Conservation (phyloP, 1,140 invertebrate genomes). For the Eciton burchellii region DNA sequence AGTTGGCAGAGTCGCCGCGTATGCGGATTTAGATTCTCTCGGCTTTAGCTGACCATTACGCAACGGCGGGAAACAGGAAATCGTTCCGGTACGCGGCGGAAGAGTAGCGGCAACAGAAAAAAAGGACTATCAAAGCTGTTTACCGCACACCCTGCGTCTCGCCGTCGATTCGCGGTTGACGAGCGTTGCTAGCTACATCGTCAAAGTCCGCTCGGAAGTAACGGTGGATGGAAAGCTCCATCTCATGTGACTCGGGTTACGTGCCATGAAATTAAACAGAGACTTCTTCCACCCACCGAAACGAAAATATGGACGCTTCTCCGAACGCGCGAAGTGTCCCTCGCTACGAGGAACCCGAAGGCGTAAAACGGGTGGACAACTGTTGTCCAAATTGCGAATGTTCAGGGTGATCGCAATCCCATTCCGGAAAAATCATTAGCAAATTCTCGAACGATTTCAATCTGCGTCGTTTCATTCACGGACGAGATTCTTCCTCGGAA, state of each 20-base stretch:
- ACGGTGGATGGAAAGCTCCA: slow-evolving; percentile 22
- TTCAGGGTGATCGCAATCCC: not conserved
- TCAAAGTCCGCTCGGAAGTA: slow-evolving; percentile 42
- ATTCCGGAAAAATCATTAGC: not conserved
- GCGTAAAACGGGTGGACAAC: not conserved
- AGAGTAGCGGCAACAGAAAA: slow-evolving; percentile 14
- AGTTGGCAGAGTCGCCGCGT: slow-evolving; percentile 69
- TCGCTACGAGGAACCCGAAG: slow-evolving; percentile 24
- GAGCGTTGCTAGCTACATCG: slow-evolving; percentile 8
- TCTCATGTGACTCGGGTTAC: slow-evolving; percentile 10
- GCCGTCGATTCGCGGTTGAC: not conserved
- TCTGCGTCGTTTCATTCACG: not conserved
- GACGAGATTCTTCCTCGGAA: not conserved
- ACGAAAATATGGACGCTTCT: slow-evolving; percentile 38
- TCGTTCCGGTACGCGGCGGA: slow-evolving; percentile 10
- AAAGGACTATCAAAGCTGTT: slow-evolving; percentile 41
- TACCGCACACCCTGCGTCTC: not conserved
- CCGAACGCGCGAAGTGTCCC: slow-evolving; percentile 20
- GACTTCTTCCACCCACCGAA: slow-evolving; percentile 3
- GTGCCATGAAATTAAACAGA: slow-evolving; percentile 42
- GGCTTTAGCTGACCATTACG: slow-evolving; percentile 60
- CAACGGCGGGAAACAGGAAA: slow-evolving; percentile 64
- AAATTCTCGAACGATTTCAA: slow-evolving; percentile 4
- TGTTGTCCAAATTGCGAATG: not conserved
- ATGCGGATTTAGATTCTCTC: slow-evolving; percentile 71